Conservation (phyloP, 1,140 invertebrate genomes). For the Linepithema humile region DNA sequence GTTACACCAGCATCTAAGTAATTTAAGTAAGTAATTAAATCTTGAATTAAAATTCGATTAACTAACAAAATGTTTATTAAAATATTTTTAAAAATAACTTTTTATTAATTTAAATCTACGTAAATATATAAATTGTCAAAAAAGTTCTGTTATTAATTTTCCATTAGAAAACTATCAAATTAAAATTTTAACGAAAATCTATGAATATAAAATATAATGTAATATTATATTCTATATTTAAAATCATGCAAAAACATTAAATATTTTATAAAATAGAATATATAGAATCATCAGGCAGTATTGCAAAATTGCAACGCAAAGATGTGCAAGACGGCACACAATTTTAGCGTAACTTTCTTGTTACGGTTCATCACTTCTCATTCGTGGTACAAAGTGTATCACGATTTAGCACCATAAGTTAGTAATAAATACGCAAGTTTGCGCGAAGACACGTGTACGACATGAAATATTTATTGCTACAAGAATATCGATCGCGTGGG, state of each 20-base stretch:
- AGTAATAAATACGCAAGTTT: constrained; percentile 45
- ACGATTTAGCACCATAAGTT: neutral
- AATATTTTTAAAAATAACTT: neutral
- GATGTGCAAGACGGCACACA: neutral
- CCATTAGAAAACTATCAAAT: no score
- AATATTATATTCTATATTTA: no score
- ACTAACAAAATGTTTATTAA: neutral
- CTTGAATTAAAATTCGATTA: constrained; percentile 5
- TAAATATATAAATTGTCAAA: neutral
- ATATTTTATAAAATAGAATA: constrained; percentile 13
- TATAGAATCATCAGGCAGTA: neutral
- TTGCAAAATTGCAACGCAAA: neutral
- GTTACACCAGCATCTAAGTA: neutral
- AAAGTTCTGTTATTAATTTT: no score
- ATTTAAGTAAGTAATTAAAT: neutral
- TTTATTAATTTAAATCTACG: neutral
- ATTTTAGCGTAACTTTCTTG: constrained; percentile 13
- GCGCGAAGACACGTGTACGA: neutral
- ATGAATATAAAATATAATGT: no score
- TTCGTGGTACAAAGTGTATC: neutral
- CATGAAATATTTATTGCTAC: constrained; percentile 33
- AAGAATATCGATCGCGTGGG: constrained; percentile 12
- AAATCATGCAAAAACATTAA: neutral
- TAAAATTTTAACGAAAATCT: no score
- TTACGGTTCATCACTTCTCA: neutral